Base-by-base conservation (phyloP, 2,888 invertebrate species). In the Zeuzera pyrina region DNA sequence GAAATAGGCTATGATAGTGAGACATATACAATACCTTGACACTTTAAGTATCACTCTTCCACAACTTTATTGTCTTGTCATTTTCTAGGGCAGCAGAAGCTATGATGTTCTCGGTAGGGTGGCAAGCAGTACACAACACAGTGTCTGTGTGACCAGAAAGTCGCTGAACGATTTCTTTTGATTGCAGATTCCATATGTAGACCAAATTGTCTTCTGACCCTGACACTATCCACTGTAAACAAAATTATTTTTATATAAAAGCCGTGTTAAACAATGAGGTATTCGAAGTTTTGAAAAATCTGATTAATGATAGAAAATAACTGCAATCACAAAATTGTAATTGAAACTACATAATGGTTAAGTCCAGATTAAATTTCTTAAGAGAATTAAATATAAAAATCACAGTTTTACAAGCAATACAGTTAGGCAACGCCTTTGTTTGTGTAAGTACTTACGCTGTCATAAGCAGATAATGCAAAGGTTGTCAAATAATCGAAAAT, bases 181-280 rank as follows among this genome's bases (percentile, higher is more conserved):
- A 97, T 70, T 99, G 99, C 44, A 99, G 87, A 85, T 99, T 99
- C 99, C 99, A 99, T 56, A 99, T 97, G 68, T 98, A 99, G 1
- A 99, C 97, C 86, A 95, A 89, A 69, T 97, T 95, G 76, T 99
- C 99, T 81, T 99, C 99, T 3, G 98, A 98, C n/a, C 99, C 99
- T 23, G 97, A 98, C 28, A 99, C 98, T 65, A 99, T 99, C 99
- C 99, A 99, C 94, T 97, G 74, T 11, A 79, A 76, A 25, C 25
- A 25, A 25, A 8, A 8, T 19, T 19, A 19, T 1, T 19, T 5
- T 19, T 19, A 8, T n/a, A 1, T 19, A 19, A 19, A 2, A 7
- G 19, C 8, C 6, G 8, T 19, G 19, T 19, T 13, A 19, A 19
- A 19, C 19, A 19, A 8, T 19, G 19, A 4, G 19, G 19, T 8